Evolutionary conservation across 2,797 vertebrate species (phyloP).

Genomic region (Momotus momota): DNA sequence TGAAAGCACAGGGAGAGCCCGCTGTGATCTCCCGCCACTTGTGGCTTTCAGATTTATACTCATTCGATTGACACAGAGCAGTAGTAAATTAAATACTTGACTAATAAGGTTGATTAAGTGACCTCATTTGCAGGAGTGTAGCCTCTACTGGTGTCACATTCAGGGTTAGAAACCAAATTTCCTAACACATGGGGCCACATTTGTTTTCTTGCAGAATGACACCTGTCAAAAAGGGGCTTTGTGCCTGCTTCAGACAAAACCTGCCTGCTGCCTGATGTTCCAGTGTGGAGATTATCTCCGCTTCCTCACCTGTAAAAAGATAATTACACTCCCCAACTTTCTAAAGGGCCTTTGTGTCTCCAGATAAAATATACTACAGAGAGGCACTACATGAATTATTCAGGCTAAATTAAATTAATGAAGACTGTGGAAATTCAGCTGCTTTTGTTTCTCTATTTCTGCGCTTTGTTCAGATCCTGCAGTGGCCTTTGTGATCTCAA

Average conservation of each 20-base stretch:
- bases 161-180: background rate
- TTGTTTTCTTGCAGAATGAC: background rate
- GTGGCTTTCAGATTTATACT: background rate
- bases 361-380: conserved; percentile 35
- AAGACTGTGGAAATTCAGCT: conserved; percentile 33
- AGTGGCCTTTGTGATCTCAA: conserved; percentile 26
- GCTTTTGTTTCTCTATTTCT: conserved; percentile 42
- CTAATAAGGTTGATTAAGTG: background rate
- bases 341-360: background rate
- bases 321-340: conserved; percentile 29
- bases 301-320: conserved; percentile 42
- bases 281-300: background rate
- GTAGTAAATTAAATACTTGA: background rate
- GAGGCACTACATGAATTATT: conserved; percentile 52
- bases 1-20: background rate
- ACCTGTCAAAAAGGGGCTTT: background rate
- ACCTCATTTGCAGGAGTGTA: background rate
- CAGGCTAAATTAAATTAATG: conserved; percentile 54
- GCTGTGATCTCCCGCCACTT: background rate
- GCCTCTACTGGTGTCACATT: background rate
- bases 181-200: rapidly evolving
- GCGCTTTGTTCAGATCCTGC: background rate
- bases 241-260: background rate
- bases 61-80: background rate
- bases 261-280: background rate